Evolutionary conservation across 1,140 invertebrate species (phyloP).

Genomic region (Aleiodes sp.): DNA sequence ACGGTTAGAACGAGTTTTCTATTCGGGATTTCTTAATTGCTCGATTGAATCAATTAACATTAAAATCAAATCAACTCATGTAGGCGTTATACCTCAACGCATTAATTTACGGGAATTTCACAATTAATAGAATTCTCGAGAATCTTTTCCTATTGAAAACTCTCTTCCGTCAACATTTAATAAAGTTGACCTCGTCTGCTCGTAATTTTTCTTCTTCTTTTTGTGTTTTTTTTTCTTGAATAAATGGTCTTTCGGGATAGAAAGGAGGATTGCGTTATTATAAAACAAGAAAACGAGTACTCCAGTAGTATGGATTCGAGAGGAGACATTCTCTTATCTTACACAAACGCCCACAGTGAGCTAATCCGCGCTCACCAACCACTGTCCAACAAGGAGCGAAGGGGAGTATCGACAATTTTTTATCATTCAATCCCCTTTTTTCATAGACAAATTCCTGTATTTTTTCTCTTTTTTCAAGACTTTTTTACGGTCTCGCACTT

Average conservation of each 20-base stretch:
- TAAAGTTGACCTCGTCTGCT: background rate
- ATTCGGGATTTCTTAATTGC: background rate
- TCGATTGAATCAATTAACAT: constrained; percentile 2
- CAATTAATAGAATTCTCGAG: background rate
- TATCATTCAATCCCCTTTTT: background rate
- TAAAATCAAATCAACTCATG: background rate
- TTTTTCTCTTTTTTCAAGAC: constrained; percentile 3
- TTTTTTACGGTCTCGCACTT: constrained; percentile 1
- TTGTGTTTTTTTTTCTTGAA: too few relatives aligned
- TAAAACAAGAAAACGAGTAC: background rate
- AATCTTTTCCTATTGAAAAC: too few relatives aligned
- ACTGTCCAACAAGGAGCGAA: constrained; percentile 31
- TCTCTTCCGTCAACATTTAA: background rate
- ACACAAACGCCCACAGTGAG: constrained; percentile 25
- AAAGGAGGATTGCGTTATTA: background rate
- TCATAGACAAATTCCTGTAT: background rate
- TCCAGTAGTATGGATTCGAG: constrained; percentile 9
- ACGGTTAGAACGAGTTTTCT: background rate
- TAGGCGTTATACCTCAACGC: background rate
- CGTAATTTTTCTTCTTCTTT: too few relatives aligned
- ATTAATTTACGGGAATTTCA: background rate
- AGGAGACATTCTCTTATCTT: constrained; percentile 33
- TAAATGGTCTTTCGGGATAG: background rate
- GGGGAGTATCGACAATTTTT: constrained; percentile 29
- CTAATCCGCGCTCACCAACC: background rate